Evolutionary conservation across 1,140 invertebrate species (phyloP).

Genomic region (Ceratosolen fusciceps): DNA sequence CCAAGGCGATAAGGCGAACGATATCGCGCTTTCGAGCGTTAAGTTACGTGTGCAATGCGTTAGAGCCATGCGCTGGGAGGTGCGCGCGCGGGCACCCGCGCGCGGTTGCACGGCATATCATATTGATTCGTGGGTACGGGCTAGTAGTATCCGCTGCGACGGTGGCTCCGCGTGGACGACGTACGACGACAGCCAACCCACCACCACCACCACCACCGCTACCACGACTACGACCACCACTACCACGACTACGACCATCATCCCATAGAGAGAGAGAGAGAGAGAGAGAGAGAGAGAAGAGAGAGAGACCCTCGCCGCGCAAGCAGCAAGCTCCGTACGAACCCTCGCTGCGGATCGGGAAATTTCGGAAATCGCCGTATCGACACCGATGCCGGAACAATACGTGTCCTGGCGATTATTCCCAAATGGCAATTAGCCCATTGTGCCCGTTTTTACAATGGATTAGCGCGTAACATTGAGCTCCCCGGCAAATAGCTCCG

Average conservation of each 20-base stretch:
- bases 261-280: too few relatives aligned
- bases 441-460: too few relatives aligned
- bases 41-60: constrained; percentile 30
- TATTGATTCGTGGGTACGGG: constrained; percentile 51
- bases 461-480: too few relatives aligned
- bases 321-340: too few relatives aligned
- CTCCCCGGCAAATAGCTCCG: too few relatives aligned
- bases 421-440: background rate
- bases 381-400: background rate
- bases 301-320: too few relatives aligned
- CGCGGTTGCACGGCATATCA: constrained; percentile 48
- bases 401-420: background rate
- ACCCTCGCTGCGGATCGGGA: background rate
- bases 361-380: background rate
- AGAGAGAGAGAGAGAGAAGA: too few relatives aligned
- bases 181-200: background rate
- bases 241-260: too few relatives aligned
- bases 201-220: background rate
- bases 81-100: constrained; percentile 44
- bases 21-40: constrained; percentile 34
- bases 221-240: too few relatives aligned
- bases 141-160: constrained; percentile 40
- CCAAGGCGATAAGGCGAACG: too few relatives aligned
- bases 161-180: constrained; percentile 48
- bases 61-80: constrained; percentile 30